Conservation (phyloP, 2,888 invertebrate genomes). For the Octodonta nipae region DNA sequence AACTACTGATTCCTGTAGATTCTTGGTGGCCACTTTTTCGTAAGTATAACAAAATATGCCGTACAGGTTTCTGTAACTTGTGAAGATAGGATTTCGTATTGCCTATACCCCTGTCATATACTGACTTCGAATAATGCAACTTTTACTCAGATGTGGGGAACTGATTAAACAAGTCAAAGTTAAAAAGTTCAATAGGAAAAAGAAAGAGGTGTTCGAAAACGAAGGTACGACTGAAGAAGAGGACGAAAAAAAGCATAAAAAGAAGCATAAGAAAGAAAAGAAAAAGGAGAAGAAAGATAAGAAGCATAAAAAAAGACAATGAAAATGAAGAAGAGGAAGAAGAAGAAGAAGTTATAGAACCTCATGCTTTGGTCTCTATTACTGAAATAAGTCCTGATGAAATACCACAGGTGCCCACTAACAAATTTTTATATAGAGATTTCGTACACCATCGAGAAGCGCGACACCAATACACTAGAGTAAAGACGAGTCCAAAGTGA, state of each 20-base stretch:
- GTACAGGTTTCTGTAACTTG: no score
- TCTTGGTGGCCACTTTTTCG: no score
- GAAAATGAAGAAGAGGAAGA: constrained; percentile 26
- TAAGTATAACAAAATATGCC: no score
- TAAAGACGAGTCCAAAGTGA: constrained; percentile 71
- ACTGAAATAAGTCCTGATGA: constrained; percentile 83
- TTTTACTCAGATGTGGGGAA: constrained; percentile 90
- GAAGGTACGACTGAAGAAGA: constrained; percentile 41
- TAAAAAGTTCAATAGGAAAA: constrained; percentile 48
- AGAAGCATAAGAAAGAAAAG: constrained; percentile 54
- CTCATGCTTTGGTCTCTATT: constrained; percentile 62
- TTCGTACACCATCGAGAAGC: constrained; percentile 76
- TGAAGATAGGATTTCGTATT: no score
- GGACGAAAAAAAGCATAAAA: constrained; percentile 52
- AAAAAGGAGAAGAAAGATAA: constrained; percentile 57
- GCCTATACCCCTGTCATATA: no score
- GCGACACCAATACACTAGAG: constrained; percentile 91
- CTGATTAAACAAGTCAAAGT: constrained; percentile 64
- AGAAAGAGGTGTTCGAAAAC: constrained; percentile 38
- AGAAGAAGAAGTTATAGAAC: constrained; percentile 44
- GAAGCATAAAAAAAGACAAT: constrained; percentile 45
- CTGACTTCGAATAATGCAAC: no score
- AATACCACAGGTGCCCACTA: constrained; percentile 83
- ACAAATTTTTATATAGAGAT: constrained; percentile 70
- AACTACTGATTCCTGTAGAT: no score